A percentile compares a stretch with the other conserved stretches of the same genome.
Evolutionary conservation across 2,888 invertebrate genomes (phyloP).

Genomic region (Monochamus alternatus): DNA sequence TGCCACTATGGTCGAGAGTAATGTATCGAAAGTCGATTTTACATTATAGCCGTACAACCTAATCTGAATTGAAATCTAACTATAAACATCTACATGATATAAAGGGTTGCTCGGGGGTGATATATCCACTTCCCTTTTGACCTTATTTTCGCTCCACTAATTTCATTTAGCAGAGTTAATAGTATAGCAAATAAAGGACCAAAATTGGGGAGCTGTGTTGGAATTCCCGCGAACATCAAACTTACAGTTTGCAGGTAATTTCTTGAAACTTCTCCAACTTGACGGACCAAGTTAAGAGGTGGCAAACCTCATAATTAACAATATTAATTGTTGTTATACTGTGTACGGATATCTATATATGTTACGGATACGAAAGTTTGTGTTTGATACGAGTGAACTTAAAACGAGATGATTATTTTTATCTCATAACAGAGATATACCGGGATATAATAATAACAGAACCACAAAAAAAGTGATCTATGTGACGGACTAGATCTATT

Average conservation of each 20-base stretch:
- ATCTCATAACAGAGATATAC: no score
- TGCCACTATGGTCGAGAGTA: slow-evolving; percentile 14
- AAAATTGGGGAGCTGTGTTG: neutral
- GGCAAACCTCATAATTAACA: slow-evolving; percentile 5
- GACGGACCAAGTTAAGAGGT: neutral
- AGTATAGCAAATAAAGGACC: slow-evolving; percentile 4
- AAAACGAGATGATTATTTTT: no score
- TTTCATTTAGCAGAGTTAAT: slow-evolving; percentile 27
- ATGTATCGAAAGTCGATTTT: slow-evolving; percentile 37
- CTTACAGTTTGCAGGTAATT: neutral
- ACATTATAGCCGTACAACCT: slow-evolving; percentile 25
- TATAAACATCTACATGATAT: slow-evolving; percentile 36
- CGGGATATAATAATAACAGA: no score
- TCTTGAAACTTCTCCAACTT: slow-evolving; percentile 4
- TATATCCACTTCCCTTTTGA: slow-evolving; percentile 27
- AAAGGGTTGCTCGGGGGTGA: slow-evolving; percentile 22
- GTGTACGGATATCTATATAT: neutral
- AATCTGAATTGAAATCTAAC: slow-evolving; percentile 39
- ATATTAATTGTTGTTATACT: neutral
- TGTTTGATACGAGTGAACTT: no score
- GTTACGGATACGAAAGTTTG: no score
- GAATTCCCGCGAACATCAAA: neutral
- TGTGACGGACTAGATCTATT: no score
- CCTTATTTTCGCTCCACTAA: slow-evolving; percentile 38
- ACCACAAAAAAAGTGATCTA: no score